Base-by-base conservation (phyloP, 1,140 invertebrate genomes). In the Dendrolimus kikuchii region DNA sequence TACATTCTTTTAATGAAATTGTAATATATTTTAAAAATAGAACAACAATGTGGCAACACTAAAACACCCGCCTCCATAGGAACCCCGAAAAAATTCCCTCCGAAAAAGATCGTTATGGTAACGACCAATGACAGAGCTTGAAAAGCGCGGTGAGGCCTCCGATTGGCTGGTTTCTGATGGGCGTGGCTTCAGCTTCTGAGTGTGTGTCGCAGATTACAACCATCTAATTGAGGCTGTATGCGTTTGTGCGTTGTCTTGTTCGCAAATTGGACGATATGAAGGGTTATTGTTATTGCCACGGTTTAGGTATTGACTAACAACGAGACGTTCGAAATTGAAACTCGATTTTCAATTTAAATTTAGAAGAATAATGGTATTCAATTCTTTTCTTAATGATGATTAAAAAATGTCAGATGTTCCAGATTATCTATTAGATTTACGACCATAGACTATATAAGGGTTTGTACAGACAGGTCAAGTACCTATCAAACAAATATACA, bases 71-170 rank as follows among this genome's bases (percentile, higher is more conserved):
- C 23, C 23, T 74, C 75, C 69, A 79, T 79, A 76, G 77, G 74
- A 72, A 71, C 74, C 71, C 77, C 75, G 66, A 81, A 83, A 83
- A 80, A 75, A 75, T 63, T 80, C 75, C 77, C 75, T 76, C 76
- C 74, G 68, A 79, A 73, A 55, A 59, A 71, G 67, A 74, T 76
- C 74, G 72, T 74, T 70, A 75, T 55, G 52, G 61, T 53, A 49
- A 51, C 56, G 42, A 55, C 80, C 74, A 83, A 83, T 80, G 49
- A 59, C 57, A 49, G 51, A 36, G 57, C 50, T 46, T 51, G 46
- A 57, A 69, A 60, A 50, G 55, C 64, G 54, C 66, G 71, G 58
- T 49, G 71, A 62, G 38, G 60, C 60, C 63, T 60, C 50, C 55
- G 71, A 80, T 84, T 81, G 78, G 80, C 46, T 56, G 59, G 51